Conservation (phyloP, 2,888 invertebrate species). For the Leptinotarsa tumamoca region DNA sequence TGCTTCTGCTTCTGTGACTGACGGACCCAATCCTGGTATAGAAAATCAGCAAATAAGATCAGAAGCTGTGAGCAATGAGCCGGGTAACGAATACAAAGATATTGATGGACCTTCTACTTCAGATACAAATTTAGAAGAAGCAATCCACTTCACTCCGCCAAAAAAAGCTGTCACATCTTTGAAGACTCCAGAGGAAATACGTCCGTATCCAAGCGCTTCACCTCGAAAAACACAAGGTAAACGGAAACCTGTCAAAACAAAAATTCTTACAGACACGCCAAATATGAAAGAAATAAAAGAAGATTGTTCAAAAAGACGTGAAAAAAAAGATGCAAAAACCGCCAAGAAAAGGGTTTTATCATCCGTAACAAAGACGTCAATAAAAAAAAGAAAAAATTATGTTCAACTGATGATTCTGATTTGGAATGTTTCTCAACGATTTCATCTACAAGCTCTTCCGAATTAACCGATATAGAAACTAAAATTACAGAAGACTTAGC, state of each 20-base stretch:
- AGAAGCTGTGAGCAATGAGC: too few species aligned
- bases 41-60: too few species aligned
- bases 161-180: conserved; percentile 6
- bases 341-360: background rate
- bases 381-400: conserved; percentile 6
- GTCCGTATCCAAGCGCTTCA: conserved; percentile 5
- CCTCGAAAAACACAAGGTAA: background rate
- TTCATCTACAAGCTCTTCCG: conserved; percentile 13
- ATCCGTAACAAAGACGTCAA: background rate
- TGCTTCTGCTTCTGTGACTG: conserved; percentile 2
- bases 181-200: conserved; percentile 4
- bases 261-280: conserved; percentile 11
- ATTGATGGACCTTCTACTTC: background rate
- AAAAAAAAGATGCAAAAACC: conserved; percentile 9
- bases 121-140: background rate
- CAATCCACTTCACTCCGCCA: conserved; percentile 5
- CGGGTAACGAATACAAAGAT: too few species aligned
- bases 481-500: conserved; percentile 1
- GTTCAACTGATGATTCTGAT: conserved; percentile 2
- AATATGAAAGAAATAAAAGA: conserved; percentile 8
- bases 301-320: conserved; percentile 4
- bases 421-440: conserved; percentile 5
- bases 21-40: background rate
- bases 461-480: conserved; percentile 10
- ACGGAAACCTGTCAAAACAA: conserved; percentile 3